phyloP scores from a whole-genome alignment of 2,888 invertebrate species.

The Drosophila siamana region DNA sequence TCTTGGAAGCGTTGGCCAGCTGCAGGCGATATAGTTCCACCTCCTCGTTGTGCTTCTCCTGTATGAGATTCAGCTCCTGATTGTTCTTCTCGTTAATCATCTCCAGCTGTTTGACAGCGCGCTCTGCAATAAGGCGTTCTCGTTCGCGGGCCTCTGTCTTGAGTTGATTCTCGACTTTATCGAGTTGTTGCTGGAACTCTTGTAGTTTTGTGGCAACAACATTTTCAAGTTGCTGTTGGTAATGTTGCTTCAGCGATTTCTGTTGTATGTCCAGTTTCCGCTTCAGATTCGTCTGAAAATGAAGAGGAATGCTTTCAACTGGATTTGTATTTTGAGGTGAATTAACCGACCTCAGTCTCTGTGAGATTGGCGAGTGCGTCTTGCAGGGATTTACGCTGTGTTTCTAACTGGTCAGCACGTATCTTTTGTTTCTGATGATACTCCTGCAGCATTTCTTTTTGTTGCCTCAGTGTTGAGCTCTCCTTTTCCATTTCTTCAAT shows the following conservation, averaged over 20 bases:
- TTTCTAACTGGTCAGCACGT: slow-evolving; percentile 86
- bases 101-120: slow-evolving; percentile 90
- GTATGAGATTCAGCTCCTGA: slow-evolving; percentile 90
- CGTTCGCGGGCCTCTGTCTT: slow-evolving; percentile 88
- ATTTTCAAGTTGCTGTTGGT: slow-evolving; percentile 92
- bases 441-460: slow-evolving; percentile 86
- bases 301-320: not conserved
- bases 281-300: slow-evolving; percentile 86
- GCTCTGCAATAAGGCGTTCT: slow-evolving; percentile 89
- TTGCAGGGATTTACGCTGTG: slow-evolving; percentile 87
- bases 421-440: slow-evolving; percentile 86
- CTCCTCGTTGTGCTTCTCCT: slow-evolving; percentile 93
- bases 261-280: slow-evolving; percentile 88
- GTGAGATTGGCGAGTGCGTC: slow-evolving; percentile 86
- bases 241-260: slow-evolving; percentile 89
- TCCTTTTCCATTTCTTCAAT: slow-evolving; percentile 88
- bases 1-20: slow-evolving; percentile 89
- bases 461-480: slow-evolving; percentile 86
- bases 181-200: slow-evolving; percentile 92
- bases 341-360: slow-evolving; percentile 87
- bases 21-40: slow-evolving; percentile 90
- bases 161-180: slow-evolving; percentile 89
- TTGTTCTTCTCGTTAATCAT: slow-evolving; percentile 90
- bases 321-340: not conserved
- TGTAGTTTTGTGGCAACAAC: slow-evolving; percentile 91